Evolutionary conservation across 2,888 invertebrate genomes (phyloP).

Genomic region (Heteropelma amictum): DNA sequence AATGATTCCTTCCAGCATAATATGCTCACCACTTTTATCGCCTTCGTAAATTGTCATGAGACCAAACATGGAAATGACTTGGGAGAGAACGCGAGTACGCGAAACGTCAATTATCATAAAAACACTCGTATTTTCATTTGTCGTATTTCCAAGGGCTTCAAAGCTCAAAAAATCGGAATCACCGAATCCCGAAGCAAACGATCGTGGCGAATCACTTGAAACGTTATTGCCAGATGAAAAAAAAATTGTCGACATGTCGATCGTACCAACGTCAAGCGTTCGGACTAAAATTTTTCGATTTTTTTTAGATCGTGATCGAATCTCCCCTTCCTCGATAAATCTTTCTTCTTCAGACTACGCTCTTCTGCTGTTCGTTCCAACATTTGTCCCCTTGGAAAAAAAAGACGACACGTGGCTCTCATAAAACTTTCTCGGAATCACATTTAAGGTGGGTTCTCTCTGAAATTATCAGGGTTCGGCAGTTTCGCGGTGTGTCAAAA

Average conservation of each 20-base stretch:
- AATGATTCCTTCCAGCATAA: constrained; percentile 7
- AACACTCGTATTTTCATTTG: not conserved
- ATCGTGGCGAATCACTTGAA: not conserved
- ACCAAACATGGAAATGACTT: constrained; percentile 24
- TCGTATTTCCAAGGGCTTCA: not conserved
- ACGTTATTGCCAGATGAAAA: too few species aligned
- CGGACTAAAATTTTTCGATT: constrained; percentile 7
- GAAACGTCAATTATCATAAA: constrained; percentile 20
- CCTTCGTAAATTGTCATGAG: constrained; percentile 6
- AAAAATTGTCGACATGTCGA: too few species aligned
- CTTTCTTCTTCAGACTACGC: not conserved
- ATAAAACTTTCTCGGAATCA: constrained; percentile 42
- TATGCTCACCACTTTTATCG: constrained; percentile 6
- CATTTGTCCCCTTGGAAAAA: constrained; percentile 8
- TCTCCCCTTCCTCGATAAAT: constrained; percentile 3
- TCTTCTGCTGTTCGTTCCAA: constrained; percentile 19
- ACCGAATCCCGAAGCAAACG: not conserved
- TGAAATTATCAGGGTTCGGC: constrained; percentile 15
- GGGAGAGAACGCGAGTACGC: not conserved
- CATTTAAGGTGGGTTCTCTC: constrained; percentile 44
- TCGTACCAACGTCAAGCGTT: too few species aligned
- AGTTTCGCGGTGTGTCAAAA: constrained; percentile 11
- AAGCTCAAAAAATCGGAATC: not conserved
- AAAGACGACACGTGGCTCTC: not conserved
- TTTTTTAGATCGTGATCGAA: constrained; percentile 27